Base-by-base conservation (phyloP, 2,797 vertebrate species). In the Anguilla obscura region DNA sequence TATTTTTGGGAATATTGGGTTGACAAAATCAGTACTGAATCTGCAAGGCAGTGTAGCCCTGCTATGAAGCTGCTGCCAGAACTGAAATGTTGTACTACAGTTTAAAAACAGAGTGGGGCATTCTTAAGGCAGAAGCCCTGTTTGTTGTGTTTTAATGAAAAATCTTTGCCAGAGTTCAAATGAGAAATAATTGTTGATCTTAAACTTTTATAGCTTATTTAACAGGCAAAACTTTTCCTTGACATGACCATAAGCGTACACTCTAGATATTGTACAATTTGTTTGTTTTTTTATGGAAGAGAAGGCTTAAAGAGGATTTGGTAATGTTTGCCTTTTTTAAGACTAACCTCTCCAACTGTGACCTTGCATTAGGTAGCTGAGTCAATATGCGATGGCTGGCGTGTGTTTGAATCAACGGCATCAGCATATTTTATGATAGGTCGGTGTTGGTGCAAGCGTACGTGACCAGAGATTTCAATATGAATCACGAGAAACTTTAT, bases 281-380 rank as follows among this genome's bases (percentile, higher is more conserved):
- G 0, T 1, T 30, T 14, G 0, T 1, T 84, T 18, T 52, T 52
- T 12, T 52, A 33, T 10, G 50, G 83, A n/a, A 84, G 50, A 30
- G 27, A 56, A 33, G 83, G 50, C 40, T 83, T 48, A 83, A 50
- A 50, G 18, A 48, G 9, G 50, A 30, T 84, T 88, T 88, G 74
- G 86, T 90, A 92, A 93, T 87, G 82, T 88, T 60, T 89, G 74
- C 16, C 87, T 85, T 91, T 90, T 86, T 89, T 90, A 89, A 92
- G 93, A 89, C 66, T 90, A n/a, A 79, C 92, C 93, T 91, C 92
- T 93, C 92, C 40, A 91, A 86, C 89, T 87, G 88, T 94, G 93
- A 93, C 93, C 92, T 92, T 91, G 94, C 92, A 94, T 93, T 92
- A 89, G 60, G 91, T 90, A 71, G 79, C 85, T 86, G 88, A 89